Evolutionary conservation across 1,140 invertebrate genomes (phyloP).

Genomic region (Drosophila navojoa): DNA sequence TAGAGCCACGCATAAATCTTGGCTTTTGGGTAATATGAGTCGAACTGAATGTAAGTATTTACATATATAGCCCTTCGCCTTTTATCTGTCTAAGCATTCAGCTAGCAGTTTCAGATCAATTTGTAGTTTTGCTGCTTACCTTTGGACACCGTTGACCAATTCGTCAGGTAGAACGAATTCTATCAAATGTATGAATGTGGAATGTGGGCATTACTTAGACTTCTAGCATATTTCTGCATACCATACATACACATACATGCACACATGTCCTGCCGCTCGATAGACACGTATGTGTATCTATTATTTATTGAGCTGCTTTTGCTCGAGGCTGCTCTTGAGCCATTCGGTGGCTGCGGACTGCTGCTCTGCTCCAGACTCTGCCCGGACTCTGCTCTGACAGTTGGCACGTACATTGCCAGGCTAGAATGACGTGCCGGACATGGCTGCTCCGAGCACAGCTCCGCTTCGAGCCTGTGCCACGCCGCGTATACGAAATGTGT

Average conservation of each 20-base stretch:
- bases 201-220: conserved; percentile 39
- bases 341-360: conserved; percentile 11
- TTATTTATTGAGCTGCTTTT: conserved; percentile 70
- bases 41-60: too few species aligned
- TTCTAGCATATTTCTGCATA: conserved; percentile 3
- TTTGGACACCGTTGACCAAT: neutral
- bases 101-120: too few species aligned
- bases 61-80: too few species aligned
- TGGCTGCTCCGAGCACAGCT: conserved; percentile 11
- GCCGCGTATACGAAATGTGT: conserved; percentile 68
- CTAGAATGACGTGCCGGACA: conserved; percentile 34
- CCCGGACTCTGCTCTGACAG: conserved; percentile 45
- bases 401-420: conserved; percentile 60
- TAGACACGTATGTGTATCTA: conserved; percentile 19
- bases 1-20: too few species aligned
- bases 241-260: neutral
- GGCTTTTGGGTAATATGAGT: too few species aligned
- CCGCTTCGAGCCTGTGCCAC: conserved; percentile 17
- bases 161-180: neutral
- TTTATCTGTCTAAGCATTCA: too few species aligned
- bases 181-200: neutral
- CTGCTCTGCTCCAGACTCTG: neutral
- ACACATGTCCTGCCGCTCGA: neutral
- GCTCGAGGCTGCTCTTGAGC: conserved; percentile 37
- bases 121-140: neutral